Percentiles rank a stretch among this genome's conserved stretches.
phyloP scores from a whole-genome alignment of 2,797 vertebrate genomes.

The Pseudomugil gertrudae region DNA sequence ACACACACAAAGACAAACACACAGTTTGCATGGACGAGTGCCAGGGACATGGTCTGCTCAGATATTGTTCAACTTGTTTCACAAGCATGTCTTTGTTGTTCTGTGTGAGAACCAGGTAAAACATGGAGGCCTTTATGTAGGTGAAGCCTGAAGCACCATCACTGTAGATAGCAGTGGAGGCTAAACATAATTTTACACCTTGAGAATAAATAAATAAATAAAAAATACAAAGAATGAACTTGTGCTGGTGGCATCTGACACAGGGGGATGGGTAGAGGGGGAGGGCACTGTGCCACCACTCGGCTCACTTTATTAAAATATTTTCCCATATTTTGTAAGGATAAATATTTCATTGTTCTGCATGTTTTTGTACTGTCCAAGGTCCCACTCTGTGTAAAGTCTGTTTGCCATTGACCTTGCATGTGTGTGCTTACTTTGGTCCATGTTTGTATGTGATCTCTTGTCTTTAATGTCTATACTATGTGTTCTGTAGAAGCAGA shows the following conservation, averaged over 20 bases:
- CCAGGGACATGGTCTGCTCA: conserved; percentile 35
- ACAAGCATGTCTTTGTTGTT: conserved; percentile 34
- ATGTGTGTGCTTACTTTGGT: conserved; percentile 11
- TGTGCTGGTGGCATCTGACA: neutral
- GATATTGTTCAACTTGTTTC: conserved; percentile 45
- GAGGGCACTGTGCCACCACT: neutral
- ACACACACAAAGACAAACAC: conserved; percentile 10
- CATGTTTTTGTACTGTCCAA: conserved; percentile 59
- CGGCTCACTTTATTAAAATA: conserved; percentile 33
- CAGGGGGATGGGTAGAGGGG: neutral
- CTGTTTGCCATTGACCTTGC: conserved; percentile 39
- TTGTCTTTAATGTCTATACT: conserved; percentile 33
- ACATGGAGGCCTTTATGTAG: conserved; percentile 18
- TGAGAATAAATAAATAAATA: neutral
- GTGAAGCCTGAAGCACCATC: neutral
- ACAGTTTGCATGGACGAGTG: conserved; percentile 13
- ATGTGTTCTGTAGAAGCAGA: conserved; percentile 45
- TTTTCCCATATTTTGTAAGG: conserved; percentile 42
- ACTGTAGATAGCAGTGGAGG: conserved; percentile 1
- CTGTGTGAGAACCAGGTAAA: conserved; percentile 16
- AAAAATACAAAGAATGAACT: neutral
- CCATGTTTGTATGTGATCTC: conserved; percentile 31
- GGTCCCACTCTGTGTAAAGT: conserved; percentile 34
- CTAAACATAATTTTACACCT: conserved; percentile 12
- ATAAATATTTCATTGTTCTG: conserved; percentile 33